Base-by-base conservation (phyloP, 2,113 vertebrate genomes). In the Balaeniceps rex region DNA sequence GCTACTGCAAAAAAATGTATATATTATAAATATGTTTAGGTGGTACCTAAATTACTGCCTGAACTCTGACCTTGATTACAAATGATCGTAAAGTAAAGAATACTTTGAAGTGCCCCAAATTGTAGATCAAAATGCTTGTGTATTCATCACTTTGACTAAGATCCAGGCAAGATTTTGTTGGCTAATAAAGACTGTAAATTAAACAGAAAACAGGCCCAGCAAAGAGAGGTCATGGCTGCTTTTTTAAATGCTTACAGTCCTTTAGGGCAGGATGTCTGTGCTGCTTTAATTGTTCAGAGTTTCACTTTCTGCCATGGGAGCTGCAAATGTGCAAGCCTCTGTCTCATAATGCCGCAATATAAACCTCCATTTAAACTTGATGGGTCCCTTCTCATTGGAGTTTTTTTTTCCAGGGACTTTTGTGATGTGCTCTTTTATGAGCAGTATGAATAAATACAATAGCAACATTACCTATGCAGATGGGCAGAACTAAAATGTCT, bases 331-430 rank as follows among this genome's bases (percentile, higher is more conserved):
- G 70, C 83, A 66, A 90, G 79, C 28, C 87, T 87, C 36, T 49
- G 70, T 54, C 85, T 96, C 97, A 94, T 92, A 94, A 96, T 40
- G 76, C 87, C 19, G 90, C 81, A 96, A 69, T 93, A 84, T 72
- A 94, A 92, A 78, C 93, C 54, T 95, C 94, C 91, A 96, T 97
- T 97, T 97, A 96, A 97, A 95, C 93, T 95, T 97, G 96, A 98
- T 98, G 94, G 91, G 96, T 97, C 94, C 95, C 85, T 94, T 74
- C 82, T 93, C 90, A 97, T 92, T 82, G 85, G 83, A 95, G 66
- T 92, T 96, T 95, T 87, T 94, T 96, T 92, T 86, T 94, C 77
- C 83, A 90, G 81, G 91, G 85, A 87, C 64, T 86, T 93, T 70
- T 72, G 90, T 87, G 74, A 68, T 93, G 38, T 90, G 76, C 42